phyloP scores from a whole-genome alignment of 1,140 invertebrate species.

The Trichonephila clavata region DNA sequence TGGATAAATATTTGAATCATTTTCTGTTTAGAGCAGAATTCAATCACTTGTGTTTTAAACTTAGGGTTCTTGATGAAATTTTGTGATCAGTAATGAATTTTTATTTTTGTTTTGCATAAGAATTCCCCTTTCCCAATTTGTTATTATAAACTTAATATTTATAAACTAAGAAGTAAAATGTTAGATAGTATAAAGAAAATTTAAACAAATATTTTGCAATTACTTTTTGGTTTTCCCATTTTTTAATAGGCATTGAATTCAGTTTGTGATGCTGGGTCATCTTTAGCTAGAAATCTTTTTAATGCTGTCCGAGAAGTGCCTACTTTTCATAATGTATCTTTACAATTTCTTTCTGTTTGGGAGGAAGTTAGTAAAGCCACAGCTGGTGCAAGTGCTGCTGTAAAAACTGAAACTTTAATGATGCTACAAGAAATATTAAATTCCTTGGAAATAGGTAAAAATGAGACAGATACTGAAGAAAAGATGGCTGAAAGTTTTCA shows the following conservation, averaged over 20 bases:
- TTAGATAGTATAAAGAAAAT: background rate
- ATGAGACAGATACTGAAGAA: constrained; percentile 21
- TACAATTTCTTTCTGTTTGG: constrained; percentile 75
- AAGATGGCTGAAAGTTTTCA: constrained; percentile 70
- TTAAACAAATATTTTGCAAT: background rate
- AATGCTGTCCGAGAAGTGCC: constrained; percentile 67
- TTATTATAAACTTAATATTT: too few relatives aligned
- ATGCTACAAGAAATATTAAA: constrained; percentile 77
- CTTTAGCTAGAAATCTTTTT: constrained; percentile 68
- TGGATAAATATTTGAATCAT: too few relatives aligned
- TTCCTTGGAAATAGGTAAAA: constrained; percentile 68
- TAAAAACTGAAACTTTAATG: constrained; percentile 78
- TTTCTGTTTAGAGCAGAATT: too few relatives aligned
- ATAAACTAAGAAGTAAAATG: too few relatives aligned
- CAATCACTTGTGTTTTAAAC: too few relatives aligned
- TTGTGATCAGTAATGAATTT: too few relatives aligned
- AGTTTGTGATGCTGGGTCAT: constrained; percentile 72
- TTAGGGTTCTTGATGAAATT: too few relatives aligned
- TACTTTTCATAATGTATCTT: constrained; percentile 55
- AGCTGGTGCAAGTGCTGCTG: constrained; percentile 77
- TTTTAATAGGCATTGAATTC: constrained; percentile 74
- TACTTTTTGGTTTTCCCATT: background rate
- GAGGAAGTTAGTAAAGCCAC: constrained; percentile 77
- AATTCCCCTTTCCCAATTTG: too few relatives aligned
- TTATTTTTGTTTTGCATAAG: too few relatives aligned